Percentiles rank a stretch among this genome's conserved stretches.
Evolutionary conservation across 2,113 vertebrate genomes (phyloP).

Genomic region (Dendrocopos noguchii): DNA sequence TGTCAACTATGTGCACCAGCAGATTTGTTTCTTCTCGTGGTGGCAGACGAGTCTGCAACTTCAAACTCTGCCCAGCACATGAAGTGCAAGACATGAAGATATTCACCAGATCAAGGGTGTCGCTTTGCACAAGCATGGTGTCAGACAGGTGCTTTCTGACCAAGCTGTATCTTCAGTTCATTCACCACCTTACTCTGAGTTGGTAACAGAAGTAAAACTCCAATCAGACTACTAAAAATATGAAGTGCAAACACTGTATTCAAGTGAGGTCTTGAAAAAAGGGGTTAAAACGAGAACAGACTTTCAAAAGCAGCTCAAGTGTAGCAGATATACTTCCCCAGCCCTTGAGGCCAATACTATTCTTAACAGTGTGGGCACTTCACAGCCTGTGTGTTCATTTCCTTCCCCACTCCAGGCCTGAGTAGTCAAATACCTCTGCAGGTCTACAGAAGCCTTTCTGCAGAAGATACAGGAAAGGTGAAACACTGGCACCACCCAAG

Average conservation of each 20-base stretch:
- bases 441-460: not conserved
- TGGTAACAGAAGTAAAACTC: not conserved
- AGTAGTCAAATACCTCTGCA: not conserved
- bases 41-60: not conserved
- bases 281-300: not conserved
- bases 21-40: not conserved
- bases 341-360: not conserved
- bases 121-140: not conserved
- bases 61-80: not conserved
- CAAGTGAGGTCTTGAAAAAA: not conserved
- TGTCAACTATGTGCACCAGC: not conserved
- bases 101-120: not conserved
- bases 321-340: slow-evolving; percentile 23
- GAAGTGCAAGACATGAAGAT: not conserved
- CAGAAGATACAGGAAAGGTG: not conserved
- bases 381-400: not conserved
- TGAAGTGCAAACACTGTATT: not conserved
- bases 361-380: slow-evolving; percentile 11
- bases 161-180: not conserved
- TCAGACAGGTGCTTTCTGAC: not conserved
- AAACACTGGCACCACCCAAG: not conserved
- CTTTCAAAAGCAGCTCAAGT: not conserved
- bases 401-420: not conserved
- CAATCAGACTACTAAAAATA: not conserved
- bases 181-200: not conserved